Conservation (phyloP, 2,113 vertebrate genomes). For the Hoplias malabaricus region DNA sequence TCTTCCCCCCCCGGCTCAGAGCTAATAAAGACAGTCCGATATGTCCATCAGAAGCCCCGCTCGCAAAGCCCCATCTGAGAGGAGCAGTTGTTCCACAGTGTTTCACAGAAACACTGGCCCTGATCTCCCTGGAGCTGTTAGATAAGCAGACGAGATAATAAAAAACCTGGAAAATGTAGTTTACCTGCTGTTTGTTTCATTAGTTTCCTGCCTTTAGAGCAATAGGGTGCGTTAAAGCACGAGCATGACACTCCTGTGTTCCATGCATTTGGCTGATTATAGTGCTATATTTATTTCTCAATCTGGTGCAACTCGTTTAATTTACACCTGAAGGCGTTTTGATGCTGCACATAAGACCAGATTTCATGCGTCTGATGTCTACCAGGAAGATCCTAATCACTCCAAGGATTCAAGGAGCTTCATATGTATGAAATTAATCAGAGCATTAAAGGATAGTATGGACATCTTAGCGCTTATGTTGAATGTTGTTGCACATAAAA, state of each 20-base stretch:
- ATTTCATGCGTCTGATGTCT: slow-evolving; percentile 19
- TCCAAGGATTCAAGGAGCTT: slow-evolving; percentile 33
- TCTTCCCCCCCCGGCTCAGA: slow-evolving; percentile 8
- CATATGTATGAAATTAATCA: slow-evolving; percentile 32
- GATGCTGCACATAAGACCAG: not conserved
- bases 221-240: not conserved
- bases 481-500: not conserved
- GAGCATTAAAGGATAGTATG: slow-evolving; percentile 22
- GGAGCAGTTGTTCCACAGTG: slow-evolving; percentile 2
- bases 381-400: slow-evolving; percentile 39
- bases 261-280: not conserved
- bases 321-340: slow-evolving; percentile 32
- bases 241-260: slow-evolving; percentile 4
- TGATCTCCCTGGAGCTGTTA: slow-evolving; percentile 4
- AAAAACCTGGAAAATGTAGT: slow-evolving; percentile 12
- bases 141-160: slow-evolving; percentile 18
- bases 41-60: slow-evolving; percentile 15
- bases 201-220: not conserved
- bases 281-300: slow-evolving; percentile 17
- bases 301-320: slow-evolving; percentile 19
- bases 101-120: slow-evolving; percentile 19
- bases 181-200: slow-evolving; percentile 22
- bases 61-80: not conserved
- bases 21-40: slow-evolving; percentile 49
- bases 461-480: not conserved